These are phyloP conservation scores for Anabacerthia variegaticeps DNA, from an alignment of 2,797 vertebrate genomes.

Conservation along the genomic window DNA sequence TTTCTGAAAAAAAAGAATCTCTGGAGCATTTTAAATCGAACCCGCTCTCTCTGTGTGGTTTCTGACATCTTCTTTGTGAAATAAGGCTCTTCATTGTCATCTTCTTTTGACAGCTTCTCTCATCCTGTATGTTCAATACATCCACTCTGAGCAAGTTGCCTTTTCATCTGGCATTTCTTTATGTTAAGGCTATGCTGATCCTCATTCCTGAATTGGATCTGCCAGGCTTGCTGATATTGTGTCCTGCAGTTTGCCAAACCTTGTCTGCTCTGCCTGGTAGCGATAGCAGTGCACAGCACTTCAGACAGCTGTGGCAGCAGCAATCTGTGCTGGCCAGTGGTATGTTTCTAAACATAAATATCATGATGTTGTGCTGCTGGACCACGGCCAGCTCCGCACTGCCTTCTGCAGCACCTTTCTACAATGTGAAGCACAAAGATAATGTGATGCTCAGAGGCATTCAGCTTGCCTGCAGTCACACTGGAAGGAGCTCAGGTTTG, in stretches of 20 bases:
- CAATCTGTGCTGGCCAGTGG: background rate
- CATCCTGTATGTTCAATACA: background rate
- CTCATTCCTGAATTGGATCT: background rate
- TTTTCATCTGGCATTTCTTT: slow-evolving; percentile 41
- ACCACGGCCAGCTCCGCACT: background rate
- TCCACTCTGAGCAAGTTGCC: background rate
- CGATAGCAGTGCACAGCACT: background rate
- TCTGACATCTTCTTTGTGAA: slow-evolving; percentile 11
- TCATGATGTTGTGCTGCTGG: background rate
- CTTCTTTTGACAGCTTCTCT: slow-evolving; percentile 38
- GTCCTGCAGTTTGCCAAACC: background rate
- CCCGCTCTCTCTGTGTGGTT: background rate
- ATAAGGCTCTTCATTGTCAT: slow-evolving; percentile 5
- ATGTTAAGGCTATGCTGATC: slow-evolving; percentile 16
- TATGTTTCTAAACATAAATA: background rate
- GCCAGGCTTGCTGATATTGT: background rate
- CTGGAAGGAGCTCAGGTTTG: background rate
- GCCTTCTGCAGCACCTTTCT: background rate
- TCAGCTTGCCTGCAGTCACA: background rate
- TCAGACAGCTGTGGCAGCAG: slow-evolving; percentile 28
- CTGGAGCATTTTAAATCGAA: background rate
- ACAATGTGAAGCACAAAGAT: background rate
- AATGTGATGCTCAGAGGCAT: background rate
- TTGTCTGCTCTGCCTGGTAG: background rate
- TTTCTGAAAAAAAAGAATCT: background rate